These are phyloP conservation scores for Sebastes kiyomatsui DNA, from an alignment of 2,797 vertebrate species.

Conservation along the genomic window DNA sequence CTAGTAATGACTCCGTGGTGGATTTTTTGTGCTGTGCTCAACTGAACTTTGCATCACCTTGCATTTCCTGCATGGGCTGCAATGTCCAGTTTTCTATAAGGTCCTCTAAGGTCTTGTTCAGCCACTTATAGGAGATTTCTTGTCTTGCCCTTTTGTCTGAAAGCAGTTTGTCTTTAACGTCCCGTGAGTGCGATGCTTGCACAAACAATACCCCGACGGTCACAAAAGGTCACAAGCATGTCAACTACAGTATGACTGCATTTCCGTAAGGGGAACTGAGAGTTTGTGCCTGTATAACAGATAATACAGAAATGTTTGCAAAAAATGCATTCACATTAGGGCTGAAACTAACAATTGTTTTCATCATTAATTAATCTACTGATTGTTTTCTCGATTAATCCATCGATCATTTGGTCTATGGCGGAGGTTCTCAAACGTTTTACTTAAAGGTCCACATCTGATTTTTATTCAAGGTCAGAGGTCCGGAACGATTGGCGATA, in stretches of 20 bases:
- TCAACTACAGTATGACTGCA: constrained; percentile 3
- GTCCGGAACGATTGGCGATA: not conserved
- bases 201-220: constrained; percentile 11
- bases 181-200: constrained; percentile 4
- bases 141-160: constrained; percentile 10
- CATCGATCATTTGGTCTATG: not conserved
- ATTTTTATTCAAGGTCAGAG: not conserved
- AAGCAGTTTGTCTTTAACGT: constrained; percentile 33
- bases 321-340: not conserved
- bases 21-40: not conserved
- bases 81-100: not conserved
- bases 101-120: not conserved
- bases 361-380: not conserved
- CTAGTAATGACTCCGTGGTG: not conserved
- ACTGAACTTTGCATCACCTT: not conserved
- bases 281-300: not conserved
- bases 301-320: not conserved
- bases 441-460: not conserved
- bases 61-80: not conserved
- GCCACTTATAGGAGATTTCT: not conserved
- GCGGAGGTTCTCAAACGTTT: not conserved
- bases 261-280: not conserved
- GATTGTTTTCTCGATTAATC: not conserved
- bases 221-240: constrained; percentile 26
- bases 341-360: not conserved